A percentile compares a stretch with the other conserved stretches of the same genome.
Conservation (phyloP, 2,888 invertebrate species). For the Caenorhabditis drosophilae region DNA sequence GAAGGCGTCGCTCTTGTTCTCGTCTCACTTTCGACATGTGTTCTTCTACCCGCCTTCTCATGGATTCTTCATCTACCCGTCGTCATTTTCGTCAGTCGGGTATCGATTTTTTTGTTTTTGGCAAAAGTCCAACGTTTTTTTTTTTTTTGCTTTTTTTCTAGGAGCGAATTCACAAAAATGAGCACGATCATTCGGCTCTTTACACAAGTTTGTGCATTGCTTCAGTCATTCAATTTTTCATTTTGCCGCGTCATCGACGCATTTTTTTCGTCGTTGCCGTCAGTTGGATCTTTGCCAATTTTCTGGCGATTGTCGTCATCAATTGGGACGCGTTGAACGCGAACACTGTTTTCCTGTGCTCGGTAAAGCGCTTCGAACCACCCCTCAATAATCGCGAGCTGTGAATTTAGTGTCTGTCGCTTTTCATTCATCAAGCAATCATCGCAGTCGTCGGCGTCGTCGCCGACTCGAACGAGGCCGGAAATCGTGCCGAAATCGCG, state of each 20-base stretch:
- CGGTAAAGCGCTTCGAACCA: slow-evolving; percentile 36
- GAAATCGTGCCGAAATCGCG: slow-evolving; percentile 63
- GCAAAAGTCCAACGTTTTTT: not conserved
- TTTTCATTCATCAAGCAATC: slow-evolving; percentile 61
- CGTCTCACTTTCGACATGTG: slow-evolving; percentile 57
- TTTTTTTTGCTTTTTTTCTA: slow-evolving; percentile 2
- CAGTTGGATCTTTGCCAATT: slow-evolving; percentile 58
- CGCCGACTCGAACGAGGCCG: slow-evolving; percentile 65
- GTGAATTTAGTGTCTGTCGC: slow-evolving; percentile 50
- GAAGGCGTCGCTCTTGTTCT: slow-evolving; percentile 51
- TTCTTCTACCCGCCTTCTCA: slow-evolving; percentile 61
- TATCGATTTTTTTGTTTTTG: not conserved
- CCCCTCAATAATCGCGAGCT: no score
- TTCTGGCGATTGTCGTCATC: slow-evolving; percentile 50
- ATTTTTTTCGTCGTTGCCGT: slow-evolving; percentile 60
- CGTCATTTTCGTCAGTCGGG: slow-evolving; percentile 50
- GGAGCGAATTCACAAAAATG: slow-evolving; percentile 42
- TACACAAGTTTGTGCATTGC: slow-evolving; percentile 41
- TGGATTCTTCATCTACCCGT: slow-evolving; percentile 66
- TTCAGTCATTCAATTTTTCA: slow-evolving; percentile 61
- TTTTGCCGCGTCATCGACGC: slow-evolving; percentile 66
- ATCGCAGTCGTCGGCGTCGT: slow-evolving; percentile 62
- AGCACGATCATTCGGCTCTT: slow-evolving; percentile 44
- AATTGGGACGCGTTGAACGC: slow-evolving; percentile 41
- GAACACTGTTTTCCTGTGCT: slow-evolving; percentile 43